Percentiles rank a stretch among this genome's conserved stretches.
Evolutionary conservation across 2,888 invertebrate species (phyloP).

Genomic region (Dorcus parallelipipedus): DNA sequence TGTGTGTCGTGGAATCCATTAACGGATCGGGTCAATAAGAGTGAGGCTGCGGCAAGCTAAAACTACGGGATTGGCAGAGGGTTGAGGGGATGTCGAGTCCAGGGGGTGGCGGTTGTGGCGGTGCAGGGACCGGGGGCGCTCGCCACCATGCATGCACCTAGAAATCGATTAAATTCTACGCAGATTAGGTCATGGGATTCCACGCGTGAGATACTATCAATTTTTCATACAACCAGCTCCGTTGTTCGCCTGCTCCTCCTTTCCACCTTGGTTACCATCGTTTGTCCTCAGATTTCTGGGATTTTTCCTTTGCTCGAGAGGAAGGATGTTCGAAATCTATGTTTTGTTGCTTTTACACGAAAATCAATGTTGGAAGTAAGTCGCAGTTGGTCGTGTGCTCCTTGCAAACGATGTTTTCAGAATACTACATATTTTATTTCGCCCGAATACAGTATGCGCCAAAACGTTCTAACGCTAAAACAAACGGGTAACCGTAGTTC

Average conservation of each 20-base stretch:
- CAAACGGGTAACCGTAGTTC: too few species aligned
- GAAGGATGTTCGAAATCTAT: constrained; percentile 6
- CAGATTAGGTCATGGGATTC: constrained; percentile 19
- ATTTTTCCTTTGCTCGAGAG: not conserved
- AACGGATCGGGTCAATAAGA: constrained; percentile 28
- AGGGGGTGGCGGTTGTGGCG: constrained; percentile 39
- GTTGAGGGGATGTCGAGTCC: constrained; percentile 12
- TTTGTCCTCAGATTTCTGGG: not conserved
- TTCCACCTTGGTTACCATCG: not conserved
- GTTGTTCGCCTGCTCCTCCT: constrained; percentile 5
- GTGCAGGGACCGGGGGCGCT: constrained; percentile 51
- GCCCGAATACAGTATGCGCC: constrained; percentile 1
- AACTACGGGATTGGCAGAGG: constrained; percentile 38
- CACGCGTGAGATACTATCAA: too few species aligned
- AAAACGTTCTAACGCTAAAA: not conserved
- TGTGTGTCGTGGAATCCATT: constrained; percentile 22
- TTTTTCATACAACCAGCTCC: not conserved
- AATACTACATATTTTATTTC: constrained; percentile 3
- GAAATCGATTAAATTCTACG: constrained; percentile 25
- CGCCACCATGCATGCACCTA: constrained; percentile 23
- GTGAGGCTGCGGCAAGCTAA: constrained; percentile 22
- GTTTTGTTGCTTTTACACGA: constrained; percentile 19
- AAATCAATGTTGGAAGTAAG: constrained; percentile 20
- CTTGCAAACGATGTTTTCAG: constrained; percentile 10
- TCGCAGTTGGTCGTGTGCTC: constrained; percentile 14